Evolutionary conservation across 1,140 invertebrate species (phyloP).

Genomic region (Capitella teleta): DNA sequence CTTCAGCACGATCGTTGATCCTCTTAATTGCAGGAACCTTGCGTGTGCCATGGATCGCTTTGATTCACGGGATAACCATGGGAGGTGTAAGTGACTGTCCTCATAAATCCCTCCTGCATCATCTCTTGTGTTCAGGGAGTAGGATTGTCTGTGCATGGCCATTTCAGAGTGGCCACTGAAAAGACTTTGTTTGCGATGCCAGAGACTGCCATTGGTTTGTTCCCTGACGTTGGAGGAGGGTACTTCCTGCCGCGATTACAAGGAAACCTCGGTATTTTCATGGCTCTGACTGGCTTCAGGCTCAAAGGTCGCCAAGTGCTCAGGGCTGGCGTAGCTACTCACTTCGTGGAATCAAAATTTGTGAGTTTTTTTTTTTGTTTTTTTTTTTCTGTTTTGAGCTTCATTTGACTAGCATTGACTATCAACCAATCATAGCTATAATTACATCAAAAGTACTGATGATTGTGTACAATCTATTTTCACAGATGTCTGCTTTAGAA

Average conservation of each 20-base stretch:
- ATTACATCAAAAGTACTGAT: no score
- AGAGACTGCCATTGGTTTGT: slow-evolving; percentile 52
- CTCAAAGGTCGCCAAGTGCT: slow-evolving; percentile 71
- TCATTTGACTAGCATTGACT: no score
- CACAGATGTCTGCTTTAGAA: no score
- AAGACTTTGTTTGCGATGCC: slow-evolving; percentile 97
- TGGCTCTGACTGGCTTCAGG: slow-evolving; percentile 83
- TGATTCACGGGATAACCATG: slow-evolving; percentile 97
- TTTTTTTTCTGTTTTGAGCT: no score
- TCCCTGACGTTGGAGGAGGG: slow-evolving; percentile 91
- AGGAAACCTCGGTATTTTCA: slow-evolving; percentile 75
- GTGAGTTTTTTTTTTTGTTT: no score
- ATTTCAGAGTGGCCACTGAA: slow-evolving; percentile 87
- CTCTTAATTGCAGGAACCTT: slow-evolving; percentile 49
- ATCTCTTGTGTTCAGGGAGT: slow-evolving; percentile 58
- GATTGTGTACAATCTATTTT: no score
- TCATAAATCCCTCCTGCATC: no score
- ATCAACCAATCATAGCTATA: no score
- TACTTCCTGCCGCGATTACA: slow-evolving; percentile 79
- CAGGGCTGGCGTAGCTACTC: slow-evolving; percentile 85
- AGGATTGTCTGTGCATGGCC: slow-evolving; percentile 87
- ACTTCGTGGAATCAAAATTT: no score
- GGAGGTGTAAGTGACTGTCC: slow-evolving; percentile 63
- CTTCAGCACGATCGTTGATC: not conserved
- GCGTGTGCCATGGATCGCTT: slow-evolving; percentile 80